Conservation (phyloP, 2,888 invertebrate genomes). For the Keiferia lycopersicella region DNA sequence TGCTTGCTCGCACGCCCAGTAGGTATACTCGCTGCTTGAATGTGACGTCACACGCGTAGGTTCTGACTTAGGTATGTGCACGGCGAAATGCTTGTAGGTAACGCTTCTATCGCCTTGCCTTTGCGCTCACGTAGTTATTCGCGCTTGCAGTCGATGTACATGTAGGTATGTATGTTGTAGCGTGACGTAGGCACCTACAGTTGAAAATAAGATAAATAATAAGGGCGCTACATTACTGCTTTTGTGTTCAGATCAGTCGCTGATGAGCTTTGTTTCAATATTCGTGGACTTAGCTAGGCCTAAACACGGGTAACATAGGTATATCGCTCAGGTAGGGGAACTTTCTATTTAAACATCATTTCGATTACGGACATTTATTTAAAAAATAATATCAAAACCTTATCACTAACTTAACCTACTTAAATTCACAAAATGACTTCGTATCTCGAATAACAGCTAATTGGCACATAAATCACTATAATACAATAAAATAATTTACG, state of each 20-base stretch:
- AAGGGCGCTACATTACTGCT: neutral
- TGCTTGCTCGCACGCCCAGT: no score
- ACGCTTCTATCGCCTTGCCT: no score
- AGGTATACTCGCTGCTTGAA: no score
- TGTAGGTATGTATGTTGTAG: no score
- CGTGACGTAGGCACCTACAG: no score
- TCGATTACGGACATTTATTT: slow-evolving; percentile 12
- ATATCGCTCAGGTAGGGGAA: neutral
- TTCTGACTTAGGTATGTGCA: no score
- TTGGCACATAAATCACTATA: slow-evolving; percentile 50
- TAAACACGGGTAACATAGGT: neutral
- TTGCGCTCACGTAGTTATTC: no score
- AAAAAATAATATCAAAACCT: slow-evolving; percentile 20
- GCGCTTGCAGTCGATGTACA: no score
- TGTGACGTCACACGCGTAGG: no score
- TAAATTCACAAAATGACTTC: slow-evolving; percentile 39
- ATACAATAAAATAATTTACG: slow-evolving; percentile 19
- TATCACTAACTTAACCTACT: slow-evolving; percentile 4
- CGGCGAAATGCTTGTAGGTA: no score
- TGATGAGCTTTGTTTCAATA: no score
- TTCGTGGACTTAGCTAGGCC: no score
- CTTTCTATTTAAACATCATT: neutral
- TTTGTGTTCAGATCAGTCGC: neutral
- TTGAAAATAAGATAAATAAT: neutral
- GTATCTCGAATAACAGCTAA: slow-evolving; percentile 31